phyloP scores from a whole-genome alignment of 2,113 vertebrate genomes.

The Girardinichthys multiradiatus region DNA sequence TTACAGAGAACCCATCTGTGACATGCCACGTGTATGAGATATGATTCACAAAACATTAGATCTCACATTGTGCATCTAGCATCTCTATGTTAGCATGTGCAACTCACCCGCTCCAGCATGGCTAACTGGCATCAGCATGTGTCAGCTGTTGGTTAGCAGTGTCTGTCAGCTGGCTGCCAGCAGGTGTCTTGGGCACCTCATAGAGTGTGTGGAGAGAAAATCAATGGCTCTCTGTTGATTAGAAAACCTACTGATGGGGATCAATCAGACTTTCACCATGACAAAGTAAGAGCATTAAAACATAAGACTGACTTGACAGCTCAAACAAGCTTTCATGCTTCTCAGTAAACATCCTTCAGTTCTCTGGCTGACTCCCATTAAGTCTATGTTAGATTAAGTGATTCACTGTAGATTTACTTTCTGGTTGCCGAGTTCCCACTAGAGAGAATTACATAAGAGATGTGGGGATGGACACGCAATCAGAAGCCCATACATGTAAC shows the following conservation, averaged over 20 bases:
- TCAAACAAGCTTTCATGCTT: conserved; percentile 36
- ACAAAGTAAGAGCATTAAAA: conserved; percentile 36
- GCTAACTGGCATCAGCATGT: conserved; percentile 69
- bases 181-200: conserved; percentile 74
- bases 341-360: conserved; percentile 46
- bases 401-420: conserved; percentile 36
- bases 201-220: conserved; percentile 58
- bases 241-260: conserved; percentile 54
- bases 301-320: neutral
- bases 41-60: conserved; percentile 68
- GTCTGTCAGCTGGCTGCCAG: conserved; percentile 72
- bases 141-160: conserved; percentile 74
- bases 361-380: conserved; percentile 35
- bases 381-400: conserved; percentile 37
- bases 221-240: conserved; percentile 72
- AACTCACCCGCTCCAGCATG: conserved; percentile 63
- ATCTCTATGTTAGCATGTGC: conserved; percentile 59
- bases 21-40: conserved; percentile 54
- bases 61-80: conserved; percentile 62
- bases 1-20: conserved; percentile 65
- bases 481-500: conserved; percentile 29
- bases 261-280: conserved; percentile 55
- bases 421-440: conserved; percentile 35
- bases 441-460: conserved; percentile 51
- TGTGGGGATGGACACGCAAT: conserved; percentile 30